These are phyloP conservation scores for Trachelipus rathkii DNA, from an alignment of 1,140 invertebrate genomes.

Conservation along the genomic window DNA sequence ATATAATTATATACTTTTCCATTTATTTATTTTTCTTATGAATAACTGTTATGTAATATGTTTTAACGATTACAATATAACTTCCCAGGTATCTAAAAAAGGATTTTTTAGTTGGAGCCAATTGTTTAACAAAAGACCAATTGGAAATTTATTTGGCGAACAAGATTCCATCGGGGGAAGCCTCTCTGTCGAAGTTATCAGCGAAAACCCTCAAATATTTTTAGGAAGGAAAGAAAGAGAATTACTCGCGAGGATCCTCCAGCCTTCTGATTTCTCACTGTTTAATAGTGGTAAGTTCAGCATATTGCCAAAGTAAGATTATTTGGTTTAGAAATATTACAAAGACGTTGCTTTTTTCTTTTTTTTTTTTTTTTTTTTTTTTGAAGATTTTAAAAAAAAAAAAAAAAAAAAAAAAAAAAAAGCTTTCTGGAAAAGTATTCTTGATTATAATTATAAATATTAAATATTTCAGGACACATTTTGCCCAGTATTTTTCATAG, in stretches of 20 bases:
- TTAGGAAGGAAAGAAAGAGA: slow-evolving; percentile 56
- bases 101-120: slow-evolving; percentile 53
- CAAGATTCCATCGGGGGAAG: slow-evolving; percentile 52
- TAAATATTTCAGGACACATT: no score
- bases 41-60: not conserved
- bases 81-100: slow-evolving; percentile 49
- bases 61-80: not conserved
- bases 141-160: slow-evolving; percentile 64
- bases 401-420: no score
- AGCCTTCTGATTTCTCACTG: slow-evolving; percentile 52
- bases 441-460: no score
- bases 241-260: slow-evolving; percentile 55
- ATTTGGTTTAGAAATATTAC: no score
- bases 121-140: slow-evolving; percentile 51
- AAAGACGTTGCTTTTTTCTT: no score
- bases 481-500: no score
- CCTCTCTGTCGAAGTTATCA: slow-evolving; percentile 53
- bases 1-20: no score
- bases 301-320: slow-evolving; percentile 48
- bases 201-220: slow-evolving; percentile 55
- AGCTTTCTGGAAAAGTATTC: no score
- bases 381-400: no score
- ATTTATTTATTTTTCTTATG: no score
- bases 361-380: no score
- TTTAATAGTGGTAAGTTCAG: slow-evolving; percentile 55